phyloP scores from a whole-genome alignment of 2,888 invertebrate species.

The Drosophila falleni region DNA sequence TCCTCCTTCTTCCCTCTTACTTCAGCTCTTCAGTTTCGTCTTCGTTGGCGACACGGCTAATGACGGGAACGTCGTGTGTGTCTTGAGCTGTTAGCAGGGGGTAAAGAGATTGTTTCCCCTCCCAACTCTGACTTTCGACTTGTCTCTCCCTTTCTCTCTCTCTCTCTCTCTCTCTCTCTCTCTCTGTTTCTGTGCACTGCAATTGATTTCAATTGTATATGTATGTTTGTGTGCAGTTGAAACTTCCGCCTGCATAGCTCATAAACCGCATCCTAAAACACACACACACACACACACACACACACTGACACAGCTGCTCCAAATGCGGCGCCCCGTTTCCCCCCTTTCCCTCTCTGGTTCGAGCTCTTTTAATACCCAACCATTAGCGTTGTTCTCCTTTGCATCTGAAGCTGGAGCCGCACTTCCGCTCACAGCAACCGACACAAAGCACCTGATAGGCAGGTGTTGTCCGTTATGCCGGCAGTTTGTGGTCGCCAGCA shows the following conservation, averaged over 20 bases:
- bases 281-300: slow-evolving; percentile 2
- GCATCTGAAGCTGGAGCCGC: slow-evolving; percentile 60
- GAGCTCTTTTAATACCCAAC: slow-evolving; percentile 27
- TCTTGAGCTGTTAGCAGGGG: slow-evolving; percentile 59
- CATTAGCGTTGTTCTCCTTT: slow-evolving; percentile 45
- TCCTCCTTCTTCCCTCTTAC: not conserved
- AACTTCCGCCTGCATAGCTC: slow-evolving; percentile 73
- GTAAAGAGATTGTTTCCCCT: slow-evolving; percentile 35
- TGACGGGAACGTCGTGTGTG: slow-evolving; percentile 70
- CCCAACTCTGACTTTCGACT: slow-evolving; percentile 9
- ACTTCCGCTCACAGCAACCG: slow-evolving; percentile 56
- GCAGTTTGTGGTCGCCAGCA: slow-evolving; percentile 49
- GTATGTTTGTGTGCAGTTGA: slow-evolving; percentile 51
- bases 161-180: not conserved
- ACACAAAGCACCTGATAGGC: slow-evolving; percentile 51
- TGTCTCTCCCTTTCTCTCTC: not conserved
- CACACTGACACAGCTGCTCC: slow-evolving; percentile 56
- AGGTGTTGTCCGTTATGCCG: slow-evolving; percentile 69
- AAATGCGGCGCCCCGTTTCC: slow-evolving; percentile 44
- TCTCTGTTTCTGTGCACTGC: slow-evolving; percentile 25
- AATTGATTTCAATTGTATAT: slow-evolving; percentile 65
- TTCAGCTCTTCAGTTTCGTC: slow-evolving; percentile 11
- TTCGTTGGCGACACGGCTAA: slow-evolving; percentile 58
- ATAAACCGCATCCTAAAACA: slow-evolving; percentile 53
- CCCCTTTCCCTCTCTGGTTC: slow-evolving; percentile 4